Conservation (phyloP, 2,113 vertebrate genomes). For the Sterna hirundo region DNA sequence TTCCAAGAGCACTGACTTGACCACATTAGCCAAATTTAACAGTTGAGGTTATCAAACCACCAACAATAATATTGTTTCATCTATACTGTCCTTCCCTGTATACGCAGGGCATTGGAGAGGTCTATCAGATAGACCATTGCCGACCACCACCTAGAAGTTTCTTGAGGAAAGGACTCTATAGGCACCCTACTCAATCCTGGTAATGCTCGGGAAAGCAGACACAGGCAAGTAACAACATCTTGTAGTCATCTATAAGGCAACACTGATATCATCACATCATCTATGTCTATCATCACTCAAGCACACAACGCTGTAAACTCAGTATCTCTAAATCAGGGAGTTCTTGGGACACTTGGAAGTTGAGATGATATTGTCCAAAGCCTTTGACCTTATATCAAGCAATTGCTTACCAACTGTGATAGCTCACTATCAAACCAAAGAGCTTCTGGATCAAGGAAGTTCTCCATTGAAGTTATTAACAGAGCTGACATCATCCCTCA, state of each 20-base stretch:
- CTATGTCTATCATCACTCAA: background rate
- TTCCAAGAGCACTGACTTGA: background rate
- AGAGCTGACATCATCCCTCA: background rate
- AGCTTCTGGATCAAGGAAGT: background rate
- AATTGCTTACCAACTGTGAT: rapidly evolving
- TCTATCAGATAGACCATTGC: background rate
- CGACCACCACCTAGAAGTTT: background rate
- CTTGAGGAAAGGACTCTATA: background rate
- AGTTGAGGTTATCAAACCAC: background rate
- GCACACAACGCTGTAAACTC: background rate
- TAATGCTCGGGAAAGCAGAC: background rate
- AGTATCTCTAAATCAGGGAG: background rate
- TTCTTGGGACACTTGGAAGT: background rate
- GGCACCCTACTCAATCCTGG: background rate
- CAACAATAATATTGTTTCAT: background rate
- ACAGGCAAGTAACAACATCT: background rate
- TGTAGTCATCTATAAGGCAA: background rate
- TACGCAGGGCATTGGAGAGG: background rate
- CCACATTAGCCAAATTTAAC: background rate
- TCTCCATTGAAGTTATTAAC: background rate
- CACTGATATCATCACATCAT: background rate
- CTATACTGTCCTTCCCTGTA: background rate
- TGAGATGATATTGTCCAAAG: background rate
- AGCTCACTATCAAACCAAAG: background rate
- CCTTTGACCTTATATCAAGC: rapidly evolving